Evolutionary conservation across 2,888 invertebrate species (phyloP).

Genomic region (Rhaphigaster nebulosa): DNA sequence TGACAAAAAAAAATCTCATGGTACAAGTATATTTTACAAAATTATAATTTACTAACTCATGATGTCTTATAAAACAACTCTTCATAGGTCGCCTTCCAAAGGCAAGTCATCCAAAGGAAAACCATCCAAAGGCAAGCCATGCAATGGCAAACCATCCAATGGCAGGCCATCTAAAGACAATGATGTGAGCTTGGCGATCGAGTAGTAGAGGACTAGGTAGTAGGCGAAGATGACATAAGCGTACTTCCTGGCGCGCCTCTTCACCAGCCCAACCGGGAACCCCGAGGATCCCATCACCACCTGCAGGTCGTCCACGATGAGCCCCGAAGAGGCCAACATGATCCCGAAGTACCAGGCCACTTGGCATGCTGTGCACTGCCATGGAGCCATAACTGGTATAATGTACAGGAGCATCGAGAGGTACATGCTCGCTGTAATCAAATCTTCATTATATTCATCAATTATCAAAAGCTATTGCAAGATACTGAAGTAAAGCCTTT

Average conservation of each 20-base stretch:
- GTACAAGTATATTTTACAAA: neutral
- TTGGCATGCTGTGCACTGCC: neutral
- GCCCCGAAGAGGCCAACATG: slow-evolving; percentile 1
- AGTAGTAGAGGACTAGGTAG: slow-evolving; percentile 12
- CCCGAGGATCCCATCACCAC: slow-evolving; percentile 22
- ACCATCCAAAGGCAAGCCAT: too few relatives aligned
- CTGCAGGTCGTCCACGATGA: slow-evolving; percentile 35
- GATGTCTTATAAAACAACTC: neutral
- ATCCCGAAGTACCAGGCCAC: slow-evolving; percentile 10
- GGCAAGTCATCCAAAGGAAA: too few relatives aligned
- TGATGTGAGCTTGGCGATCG: neutral
- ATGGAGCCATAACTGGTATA: neutral
- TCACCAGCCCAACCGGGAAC: slow-evolving; percentile 22
- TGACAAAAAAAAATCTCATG: neutral
- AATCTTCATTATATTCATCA: neutral
- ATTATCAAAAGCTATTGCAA: too few relatives aligned
- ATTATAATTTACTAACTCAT: neutral
- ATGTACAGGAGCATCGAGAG: neutral
- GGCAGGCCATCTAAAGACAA: neutral
- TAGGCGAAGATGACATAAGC: slow-evolving; percentile 34
- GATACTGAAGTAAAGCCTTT: too few relatives aligned
- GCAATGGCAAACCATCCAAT: too few relatives aligned
- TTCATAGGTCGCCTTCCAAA: too few relatives aligned
- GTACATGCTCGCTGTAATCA: neutral
- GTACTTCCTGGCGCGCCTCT: slow-evolving; percentile 11